A percentile compares a stretch with the other conserved stretches of the same genome.
These are phyloP conservation scores for Rhinatrema bivittatum DNA, from an alignment of 2,797 vertebrate genomes.

Conservation along the genomic window DNA sequence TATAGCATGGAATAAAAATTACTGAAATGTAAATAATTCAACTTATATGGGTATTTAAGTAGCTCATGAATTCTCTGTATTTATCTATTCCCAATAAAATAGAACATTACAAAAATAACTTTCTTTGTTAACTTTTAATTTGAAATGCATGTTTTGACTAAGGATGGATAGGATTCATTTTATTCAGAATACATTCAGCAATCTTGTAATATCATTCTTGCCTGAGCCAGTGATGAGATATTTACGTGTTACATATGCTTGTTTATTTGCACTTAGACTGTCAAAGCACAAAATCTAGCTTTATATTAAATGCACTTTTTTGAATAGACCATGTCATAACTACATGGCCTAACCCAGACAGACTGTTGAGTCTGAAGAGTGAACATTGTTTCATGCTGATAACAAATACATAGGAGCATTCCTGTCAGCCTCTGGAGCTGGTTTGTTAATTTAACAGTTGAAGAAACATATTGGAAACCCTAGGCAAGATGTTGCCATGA, in stretches of 20 bases:
- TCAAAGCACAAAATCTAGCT: constrained; percentile 6
- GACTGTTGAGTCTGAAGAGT: constrained; percentile 10
- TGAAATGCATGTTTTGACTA: constrained; percentile 23
- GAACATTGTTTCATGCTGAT: constrained; percentile 11
- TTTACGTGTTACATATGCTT: constrained; percentile 15
- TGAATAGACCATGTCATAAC: neutral
- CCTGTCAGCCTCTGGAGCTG: constrained; percentile 6
- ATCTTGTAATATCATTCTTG: constrained; percentile 23
- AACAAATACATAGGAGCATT: constrained; percentile 6
- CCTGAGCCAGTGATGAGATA: constrained; percentile 19
- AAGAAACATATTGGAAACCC: constrained; percentile 6
- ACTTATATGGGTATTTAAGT: too few relatives aligned
- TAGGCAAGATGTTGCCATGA: neutral
- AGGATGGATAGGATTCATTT: constrained; percentile 6
- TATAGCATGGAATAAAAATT: too few relatives aligned
- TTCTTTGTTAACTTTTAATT: constrained; percentile 15
- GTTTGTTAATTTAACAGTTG: constrained; percentile 24
- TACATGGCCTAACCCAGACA: neutral
- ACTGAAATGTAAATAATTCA: too few relatives aligned
- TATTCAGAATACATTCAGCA: constrained; percentile 9
- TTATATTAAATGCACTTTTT: constrained; percentile 6
- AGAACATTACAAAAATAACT: too few relatives aligned
- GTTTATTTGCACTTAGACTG: constrained; percentile 18
- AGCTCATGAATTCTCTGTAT: too few relatives aligned
- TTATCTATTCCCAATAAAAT: too few relatives aligned